Percentiles rank a stretch among this genome's conserved stretches.
Conservation (phyloP, 2,888 invertebrate genomes). For the Microdon myrmicae region DNA sequence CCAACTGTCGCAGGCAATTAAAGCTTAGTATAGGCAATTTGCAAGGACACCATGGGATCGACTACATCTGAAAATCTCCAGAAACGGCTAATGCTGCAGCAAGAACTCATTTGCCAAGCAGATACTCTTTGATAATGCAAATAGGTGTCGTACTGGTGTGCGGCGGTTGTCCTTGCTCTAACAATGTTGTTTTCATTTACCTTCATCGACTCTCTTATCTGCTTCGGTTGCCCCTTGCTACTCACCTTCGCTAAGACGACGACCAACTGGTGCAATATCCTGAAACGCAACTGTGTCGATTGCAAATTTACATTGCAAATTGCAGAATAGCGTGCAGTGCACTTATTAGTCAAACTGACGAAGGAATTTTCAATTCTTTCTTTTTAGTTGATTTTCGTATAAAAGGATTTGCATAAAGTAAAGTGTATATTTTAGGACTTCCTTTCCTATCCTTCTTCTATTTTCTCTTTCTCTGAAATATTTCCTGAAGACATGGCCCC, state of each 20-base stretch:
- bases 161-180: slow-evolving; percentile 17
- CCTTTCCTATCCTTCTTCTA: too few relatives aligned
- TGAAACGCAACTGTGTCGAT: slow-evolving; percentile 39
- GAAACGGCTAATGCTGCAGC: too few relatives aligned
- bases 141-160: too few relatives aligned
- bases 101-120: too few relatives aligned
- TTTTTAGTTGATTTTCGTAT: slow-evolving; percentile 8
- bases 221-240: slow-evolving; percentile 17
- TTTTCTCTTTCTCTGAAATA: too few relatives aligned
- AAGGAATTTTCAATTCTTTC: slow-evolving; percentile 43
- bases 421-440: slow-evolving; percentile 21
- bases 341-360: slow-evolving; percentile 51
- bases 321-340: slow-evolving; percentile 47
- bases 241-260: not conserved
- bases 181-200: slow-evolving; percentile 39
- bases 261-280: slow-evolving; percentile 14
- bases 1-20: too few relatives aligned
- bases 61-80: too few relatives aligned
- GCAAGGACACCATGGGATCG: too few relatives aligned
- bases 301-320: slow-evolving; percentile 52
- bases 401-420: slow-evolving; percentile 40
- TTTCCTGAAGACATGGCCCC: too few relatives aligned
- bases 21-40: too few relatives aligned
- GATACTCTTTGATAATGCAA: too few relatives aligned
- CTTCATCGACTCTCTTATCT: slow-evolving; percentile 46